Base-by-base conservation (phyloP, 2,797 vertebrate genomes). In the Karalla daura region DNA sequence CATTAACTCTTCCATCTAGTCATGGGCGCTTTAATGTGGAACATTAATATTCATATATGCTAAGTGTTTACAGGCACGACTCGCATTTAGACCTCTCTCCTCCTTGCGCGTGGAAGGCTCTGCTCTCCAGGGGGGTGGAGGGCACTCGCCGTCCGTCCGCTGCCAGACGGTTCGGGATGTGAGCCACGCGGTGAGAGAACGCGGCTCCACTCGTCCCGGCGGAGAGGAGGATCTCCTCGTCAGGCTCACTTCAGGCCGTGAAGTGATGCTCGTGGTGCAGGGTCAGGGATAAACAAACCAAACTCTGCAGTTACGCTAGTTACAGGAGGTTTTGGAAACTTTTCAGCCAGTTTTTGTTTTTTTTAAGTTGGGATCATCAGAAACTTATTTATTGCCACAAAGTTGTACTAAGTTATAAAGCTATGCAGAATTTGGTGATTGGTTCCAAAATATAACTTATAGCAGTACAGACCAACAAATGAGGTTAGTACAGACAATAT, bases 1-100 rank as follows among this genome's bases (percentile, higher is more conserved):
- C 92, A 93, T 94, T 93, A 94, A 90, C 84, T 88, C 85, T 86
- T 92, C 83, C 80, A 86, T 92, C 86, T 86, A 59, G 78, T 83
- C 84, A 83, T 75, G 49, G 39, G 60, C 70, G 80, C 82, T 91
- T 89, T 92, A 90, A 90, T 88, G 89, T 84, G 81, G 64, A 74
- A 63, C 85, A 93, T 94, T 93, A 94, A 93, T 93, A 93, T 93
- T 94, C 91, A 93, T 93, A 90, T 90, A 88, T 91, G 89, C 84
- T 88, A 87, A 88, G 86, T 94, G 91, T 92, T 93, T 91, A 89
- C 89, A 88, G 86, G 80, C 87, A 82, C 67, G 73, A 63, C 80
- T 86, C 80, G 45, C 78, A 66, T 76, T 78, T 63, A 83, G 82
- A 81, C 87, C 81, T 65, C 70, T 72, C 78, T 83, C 72, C 62